These are phyloP conservation scores for Eurystomus glaucurus DNA, from an alignment of 2,797 vertebrate genomes.

Conservation along the genomic window DNA sequence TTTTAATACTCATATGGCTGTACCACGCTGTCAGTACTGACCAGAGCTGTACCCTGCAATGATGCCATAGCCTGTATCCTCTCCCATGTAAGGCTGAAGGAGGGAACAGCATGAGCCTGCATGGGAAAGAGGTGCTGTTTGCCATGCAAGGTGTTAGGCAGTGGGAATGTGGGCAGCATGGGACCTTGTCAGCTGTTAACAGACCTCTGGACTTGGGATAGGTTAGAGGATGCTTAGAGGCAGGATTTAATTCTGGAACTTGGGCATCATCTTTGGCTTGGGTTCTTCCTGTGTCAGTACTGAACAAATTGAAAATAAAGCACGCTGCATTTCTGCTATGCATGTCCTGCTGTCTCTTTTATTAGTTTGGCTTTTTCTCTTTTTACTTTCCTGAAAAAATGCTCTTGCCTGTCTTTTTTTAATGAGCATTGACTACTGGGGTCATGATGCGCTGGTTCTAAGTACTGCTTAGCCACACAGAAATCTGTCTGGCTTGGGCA, in stretches of 20 bases:
- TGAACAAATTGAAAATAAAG: neutral
- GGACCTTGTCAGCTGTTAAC: neutral
- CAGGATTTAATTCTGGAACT: neutral
- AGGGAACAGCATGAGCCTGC: neutral
- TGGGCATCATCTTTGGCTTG: neutral
- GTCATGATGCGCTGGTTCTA: neutral
- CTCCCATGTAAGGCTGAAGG: neutral
- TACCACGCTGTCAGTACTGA: neutral
- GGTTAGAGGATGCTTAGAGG: neutral
- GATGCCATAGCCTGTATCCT: neutral
- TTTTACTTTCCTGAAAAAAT: neutral
- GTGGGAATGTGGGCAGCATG: accelerated
- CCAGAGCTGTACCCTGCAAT: accelerated
- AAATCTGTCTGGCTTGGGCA: neutral
- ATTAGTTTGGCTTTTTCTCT: neutral
- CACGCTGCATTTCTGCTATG: neutral
- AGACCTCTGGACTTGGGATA: neutral
- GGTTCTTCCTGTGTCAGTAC: neutral
- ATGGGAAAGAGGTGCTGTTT: accelerated
- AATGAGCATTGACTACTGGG: neutral
- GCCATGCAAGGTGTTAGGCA: neutral
- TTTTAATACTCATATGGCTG: neutral
- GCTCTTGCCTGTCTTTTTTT: neutral
- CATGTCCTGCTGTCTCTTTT: neutral
- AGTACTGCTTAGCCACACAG: neutral